Evolutionary conservation across 2,888 invertebrate genomes (phyloP), one percentile per base, ranked within the genome.

Genomic region (Xanthorhoe spadicearia): DNA sequence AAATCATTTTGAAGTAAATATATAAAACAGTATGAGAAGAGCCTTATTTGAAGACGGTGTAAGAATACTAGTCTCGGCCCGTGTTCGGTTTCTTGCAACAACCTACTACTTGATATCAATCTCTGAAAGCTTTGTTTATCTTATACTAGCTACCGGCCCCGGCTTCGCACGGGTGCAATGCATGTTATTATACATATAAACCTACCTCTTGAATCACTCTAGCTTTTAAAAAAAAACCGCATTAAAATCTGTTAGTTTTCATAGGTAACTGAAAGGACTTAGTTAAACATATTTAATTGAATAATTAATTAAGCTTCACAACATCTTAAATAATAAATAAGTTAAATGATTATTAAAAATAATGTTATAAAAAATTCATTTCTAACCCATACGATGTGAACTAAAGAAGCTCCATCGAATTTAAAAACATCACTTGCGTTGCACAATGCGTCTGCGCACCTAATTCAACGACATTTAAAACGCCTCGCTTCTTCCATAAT

Each of bases 391-490:
- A 80, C 78, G 32, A 78, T 83, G 82, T 80, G 83, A 83, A 43
- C 38, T 13, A 43, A 43, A 43, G 38, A 13, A 43, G 38, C 38
- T 43, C 38, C 13, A 43, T 13, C 38, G 13, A 62, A 23, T 28
- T 55, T 80, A 83, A 84, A 84, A 82, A 79, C 79, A 82, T 82
- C 82, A 86, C 84, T 82, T 82, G 82, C 84, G 81, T 85, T 86
- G 83, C 86, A 86, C 85, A 50, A 85, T 85, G 87, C 87, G 85
- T 83, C 78, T 75, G 38, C 38, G 38, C 38, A 43, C 82, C 83
- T 89, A 85, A 88, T 86, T 87, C 86, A 85, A 81, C 80, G 80
- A 83, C 85, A 86, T 83, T 85, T 81, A 79, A 83, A 81, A 80
- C 76, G 57, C 38, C 54, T 50, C 17, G 18, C 49, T 0, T 50